Evolutionary conservation across 2,888 invertebrate genomes (phyloP).

Genomic region (Callyntrura sp.): DNA sequence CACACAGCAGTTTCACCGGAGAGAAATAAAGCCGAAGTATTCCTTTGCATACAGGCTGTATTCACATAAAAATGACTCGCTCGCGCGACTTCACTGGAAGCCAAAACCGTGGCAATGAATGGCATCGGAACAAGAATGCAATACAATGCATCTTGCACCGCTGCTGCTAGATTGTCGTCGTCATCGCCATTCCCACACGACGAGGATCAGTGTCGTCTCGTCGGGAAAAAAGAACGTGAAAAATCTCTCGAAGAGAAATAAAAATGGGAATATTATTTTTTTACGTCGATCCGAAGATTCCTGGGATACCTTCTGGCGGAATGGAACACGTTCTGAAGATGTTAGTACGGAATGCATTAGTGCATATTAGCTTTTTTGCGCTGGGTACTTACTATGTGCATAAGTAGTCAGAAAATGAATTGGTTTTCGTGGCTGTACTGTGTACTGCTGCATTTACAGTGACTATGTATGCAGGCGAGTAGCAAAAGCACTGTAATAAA

Average conservation of each 20-base stretch:
- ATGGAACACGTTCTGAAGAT: not conserved
- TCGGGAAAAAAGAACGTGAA: not conserved
- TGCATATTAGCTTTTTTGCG: slow-evolving; percentile 61
- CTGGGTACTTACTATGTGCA: slow-evolving; percentile 13
- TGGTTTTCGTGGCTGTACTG: slow-evolving; percentile 34
- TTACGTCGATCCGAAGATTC: slow-evolving; percentile 43
- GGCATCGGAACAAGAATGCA: slow-evolving; percentile 38
- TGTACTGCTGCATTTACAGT: not conserved
- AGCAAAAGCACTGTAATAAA: slow-evolving; percentile 62
- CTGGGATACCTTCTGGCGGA: slow-evolving; percentile 37
- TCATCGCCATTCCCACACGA: slow-evolving; percentile 36
- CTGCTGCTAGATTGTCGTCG: slow-evolving; percentile 18
- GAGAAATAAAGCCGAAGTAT: slow-evolving; percentile 46
- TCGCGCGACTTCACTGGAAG: slow-evolving; percentile 54
- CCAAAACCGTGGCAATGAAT: slow-evolving; percentile 55
- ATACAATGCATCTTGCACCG: slow-evolving; percentile 56
- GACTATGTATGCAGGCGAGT: slow-evolving; percentile 11
- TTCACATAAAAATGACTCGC: slow-evolving; percentile 63
- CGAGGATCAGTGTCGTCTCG: slow-evolving; percentile 44
- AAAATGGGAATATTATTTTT: slow-evolving; percentile 37
- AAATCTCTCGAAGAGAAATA: slow-evolving; percentile 24
- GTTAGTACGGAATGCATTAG: slow-evolving; percentile 37
- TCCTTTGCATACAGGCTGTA: slow-evolving; percentile 1
- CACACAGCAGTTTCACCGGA: not conserved
- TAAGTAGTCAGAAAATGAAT: slow-evolving; percentile 34